Conservation (phyloP, 2,888 invertebrate species). For the Elmis aenea region DNA sequence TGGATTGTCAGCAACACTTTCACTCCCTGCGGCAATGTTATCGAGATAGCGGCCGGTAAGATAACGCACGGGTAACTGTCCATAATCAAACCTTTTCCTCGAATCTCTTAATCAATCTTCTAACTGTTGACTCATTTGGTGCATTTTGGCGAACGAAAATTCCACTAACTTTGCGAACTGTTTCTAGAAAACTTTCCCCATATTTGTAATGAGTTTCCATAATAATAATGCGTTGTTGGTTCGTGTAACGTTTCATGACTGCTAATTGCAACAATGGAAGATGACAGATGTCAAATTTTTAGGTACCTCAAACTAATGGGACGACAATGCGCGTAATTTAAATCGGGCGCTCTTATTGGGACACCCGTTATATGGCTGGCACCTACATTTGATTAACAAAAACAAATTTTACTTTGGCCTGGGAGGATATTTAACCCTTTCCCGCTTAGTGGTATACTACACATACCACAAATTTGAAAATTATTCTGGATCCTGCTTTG, state of each 20-base stretch:
- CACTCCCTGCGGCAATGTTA: slow-evolving; percentile 1
- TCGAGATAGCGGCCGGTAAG: background rate
- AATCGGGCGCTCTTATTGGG: background rate
- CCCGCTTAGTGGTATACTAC: too few relatives aligned
- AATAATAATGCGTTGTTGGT: background rate
- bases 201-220: background rate
- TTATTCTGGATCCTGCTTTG: too few relatives aligned
- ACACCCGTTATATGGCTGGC: background rate
- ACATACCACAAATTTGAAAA: too few relatives aligned
- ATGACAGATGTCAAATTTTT: background rate
- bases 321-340: background rate
- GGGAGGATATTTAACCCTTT: too few relatives aligned
- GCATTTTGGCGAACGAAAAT: background rate
- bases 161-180: background rate
- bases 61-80: background rate
- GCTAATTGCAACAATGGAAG: background rate
- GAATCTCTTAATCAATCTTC: background rate
- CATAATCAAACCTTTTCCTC: background rate
- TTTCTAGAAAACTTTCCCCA: background rate
- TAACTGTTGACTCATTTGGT: background rate
- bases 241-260: background rate
- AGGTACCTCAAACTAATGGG: background rate
- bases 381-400: too few relatives aligned
- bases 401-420: too few relatives aligned
- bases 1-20: slow-evolving; percentile 1